These are phyloP conservation scores for Exocentrus adspersus DNA, from an alignment of 2,888 invertebrate genomes.

Conservation along the genomic window DNA sequence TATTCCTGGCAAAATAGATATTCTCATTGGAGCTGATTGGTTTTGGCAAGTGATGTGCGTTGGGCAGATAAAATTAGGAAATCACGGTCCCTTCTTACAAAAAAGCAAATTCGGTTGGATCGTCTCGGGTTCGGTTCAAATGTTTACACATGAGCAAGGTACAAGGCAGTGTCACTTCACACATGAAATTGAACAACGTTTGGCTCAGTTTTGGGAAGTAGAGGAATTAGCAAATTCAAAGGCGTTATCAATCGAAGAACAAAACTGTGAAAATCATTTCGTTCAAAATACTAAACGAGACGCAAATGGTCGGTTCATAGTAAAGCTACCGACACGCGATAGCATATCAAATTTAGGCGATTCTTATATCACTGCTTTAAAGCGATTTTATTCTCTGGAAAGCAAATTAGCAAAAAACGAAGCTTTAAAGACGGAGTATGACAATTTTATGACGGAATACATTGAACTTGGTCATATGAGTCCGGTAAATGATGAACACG, in stretches of 20 bases:
- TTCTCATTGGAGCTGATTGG: neutral
- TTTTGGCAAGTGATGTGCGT: neutral
- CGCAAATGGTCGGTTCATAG: conserved; percentile 5
- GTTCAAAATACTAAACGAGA: neutral
- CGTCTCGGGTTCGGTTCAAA: no score
- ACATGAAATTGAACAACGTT: no score
- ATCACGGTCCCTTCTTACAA: neutral
- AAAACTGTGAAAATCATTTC: conserved; percentile 6
- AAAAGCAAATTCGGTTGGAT: conserved; percentile 14
- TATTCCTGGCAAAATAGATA: neutral
- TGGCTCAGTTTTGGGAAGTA: neutral
- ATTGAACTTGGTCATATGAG: conserved; percentile 9
- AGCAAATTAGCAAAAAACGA: neutral
- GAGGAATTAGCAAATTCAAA: conserved; percentile 3
- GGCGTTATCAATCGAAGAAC: conserved; percentile 5
- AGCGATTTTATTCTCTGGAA: neutral
- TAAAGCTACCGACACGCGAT: neutral
- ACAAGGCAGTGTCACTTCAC: no score
- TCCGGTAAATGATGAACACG: neutral
- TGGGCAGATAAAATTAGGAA: neutral
- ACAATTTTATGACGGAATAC: conserved; percentile 17
- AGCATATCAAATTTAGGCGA: neutral
- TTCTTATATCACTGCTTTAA: neutral
- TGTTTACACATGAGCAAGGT: no score
- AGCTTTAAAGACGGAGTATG: neutral